Percentiles rank a stretch among this genome's conserved stretches.
Conservation (phyloP, 2,797 vertebrate genomes). For the Ctenosaura bakeri region DNA sequence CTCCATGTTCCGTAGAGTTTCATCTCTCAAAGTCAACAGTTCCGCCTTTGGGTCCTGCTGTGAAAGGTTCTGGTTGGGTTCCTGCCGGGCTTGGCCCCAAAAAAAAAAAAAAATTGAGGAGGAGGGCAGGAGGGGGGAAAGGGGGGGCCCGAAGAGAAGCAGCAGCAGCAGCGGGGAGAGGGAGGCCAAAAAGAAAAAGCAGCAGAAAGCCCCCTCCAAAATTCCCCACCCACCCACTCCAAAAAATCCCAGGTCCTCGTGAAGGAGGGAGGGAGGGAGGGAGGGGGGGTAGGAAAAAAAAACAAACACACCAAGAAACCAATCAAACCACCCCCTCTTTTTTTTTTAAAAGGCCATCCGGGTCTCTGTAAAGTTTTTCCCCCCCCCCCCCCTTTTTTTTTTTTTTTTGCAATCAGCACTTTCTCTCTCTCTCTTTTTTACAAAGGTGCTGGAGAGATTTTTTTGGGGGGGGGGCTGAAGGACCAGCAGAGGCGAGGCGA, state of each 20-base stretch:
- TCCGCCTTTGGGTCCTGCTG: slow-evolving; percentile 67
- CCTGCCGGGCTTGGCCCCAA: not conserved
- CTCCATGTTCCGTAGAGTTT: slow-evolving; percentile 89
- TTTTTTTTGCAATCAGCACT: slow-evolving; percentile 80
- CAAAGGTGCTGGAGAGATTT: not conserved
- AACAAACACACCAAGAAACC: not conserved
- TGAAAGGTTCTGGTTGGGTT: not conserved
- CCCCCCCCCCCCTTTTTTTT: slow-evolving; percentile 56
- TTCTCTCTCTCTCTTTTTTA: slow-evolving; percentile 5
- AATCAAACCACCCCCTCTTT: not conserved
- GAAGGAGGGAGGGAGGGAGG: too few species aligned
- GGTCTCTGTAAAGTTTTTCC: slow-evolving; percentile 76
- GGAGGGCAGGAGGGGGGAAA: slow-evolving; percentile 67
- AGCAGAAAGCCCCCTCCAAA: not conserved
- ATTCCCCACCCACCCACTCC: not conserved
- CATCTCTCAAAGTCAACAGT: slow-evolving; percentile 81
- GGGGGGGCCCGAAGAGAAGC: not conserved
- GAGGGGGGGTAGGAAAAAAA: too few species aligned
- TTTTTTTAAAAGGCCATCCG: slow-evolving; percentile 72
- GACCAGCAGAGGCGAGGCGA: too few species aligned
- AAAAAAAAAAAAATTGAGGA: not conserved
- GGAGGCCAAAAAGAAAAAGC: slow-evolving; percentile 60
- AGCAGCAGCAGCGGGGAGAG: slow-evolving; percentile 44
- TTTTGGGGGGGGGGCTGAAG: not conserved
- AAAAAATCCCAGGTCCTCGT: not conserved